Conservation (phyloP, 2,113 vertebrate species). For the Bubo blakistoni region DNA sequence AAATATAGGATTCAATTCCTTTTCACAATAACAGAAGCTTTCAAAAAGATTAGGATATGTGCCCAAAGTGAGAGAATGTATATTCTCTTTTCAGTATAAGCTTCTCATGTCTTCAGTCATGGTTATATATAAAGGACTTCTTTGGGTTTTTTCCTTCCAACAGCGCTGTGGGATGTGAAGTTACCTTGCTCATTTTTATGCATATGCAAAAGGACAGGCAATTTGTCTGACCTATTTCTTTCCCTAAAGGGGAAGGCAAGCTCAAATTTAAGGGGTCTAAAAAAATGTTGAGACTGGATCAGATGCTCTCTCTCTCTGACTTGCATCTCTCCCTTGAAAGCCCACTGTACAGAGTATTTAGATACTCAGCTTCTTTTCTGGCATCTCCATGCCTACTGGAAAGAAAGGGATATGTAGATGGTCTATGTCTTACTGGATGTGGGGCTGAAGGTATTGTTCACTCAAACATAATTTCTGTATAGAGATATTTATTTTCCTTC, state of each 20-base stretch:
- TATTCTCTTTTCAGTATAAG: neutral
- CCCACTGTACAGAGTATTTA: neutral
- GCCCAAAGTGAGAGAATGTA: neutral
- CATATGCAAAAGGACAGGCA: neutral
- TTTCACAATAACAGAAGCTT: neutral
- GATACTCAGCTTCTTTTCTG: neutral
- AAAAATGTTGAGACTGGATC: neutral
- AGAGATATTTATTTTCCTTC: neutral
- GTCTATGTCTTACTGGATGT: neutral
- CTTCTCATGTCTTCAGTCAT: neutral
- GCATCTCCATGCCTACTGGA: neutral
- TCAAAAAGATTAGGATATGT: neutral
- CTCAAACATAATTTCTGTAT: neutral
- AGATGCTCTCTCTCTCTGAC: neutral
- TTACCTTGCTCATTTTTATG: neutral
- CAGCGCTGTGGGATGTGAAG: neutral
- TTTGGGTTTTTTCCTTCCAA: neutral
- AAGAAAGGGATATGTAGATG: neutral
- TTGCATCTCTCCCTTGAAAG: neutral
- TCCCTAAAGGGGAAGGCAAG: neutral
- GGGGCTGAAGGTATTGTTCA: neutral
- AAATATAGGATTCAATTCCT: neutral
- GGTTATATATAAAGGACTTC: neutral
- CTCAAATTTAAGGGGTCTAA: neutral
- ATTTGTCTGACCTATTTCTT: constrained; percentile 27